A percentile compares a stretch with the other conserved stretches of the same genome.
phyloP scores from a whole-genome alignment of 2,113 vertebrate genomes.

The Thryonomys swinderianus region DNA sequence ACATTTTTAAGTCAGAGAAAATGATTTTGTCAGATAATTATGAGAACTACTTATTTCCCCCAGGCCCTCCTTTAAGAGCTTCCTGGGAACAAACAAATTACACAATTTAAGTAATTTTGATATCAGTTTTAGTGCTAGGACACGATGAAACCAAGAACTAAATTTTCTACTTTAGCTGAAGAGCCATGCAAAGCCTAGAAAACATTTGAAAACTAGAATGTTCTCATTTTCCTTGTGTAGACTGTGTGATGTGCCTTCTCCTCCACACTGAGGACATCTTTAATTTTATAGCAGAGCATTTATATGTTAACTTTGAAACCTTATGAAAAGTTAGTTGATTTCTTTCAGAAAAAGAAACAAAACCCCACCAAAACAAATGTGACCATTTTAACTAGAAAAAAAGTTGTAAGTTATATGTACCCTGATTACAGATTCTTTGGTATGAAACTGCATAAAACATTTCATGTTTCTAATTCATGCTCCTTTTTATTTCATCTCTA shows the following conservation, averaged over 20 bases:
- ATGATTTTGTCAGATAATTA: background rate
- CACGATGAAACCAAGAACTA: background rate
- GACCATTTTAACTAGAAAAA: constrained; percentile 54
- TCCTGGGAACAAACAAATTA: background rate
- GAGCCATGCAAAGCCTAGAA: background rate
- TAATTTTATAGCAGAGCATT: background rate
- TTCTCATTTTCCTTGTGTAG: background rate
- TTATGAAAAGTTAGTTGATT: background rate
- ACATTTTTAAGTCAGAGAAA: background rate
- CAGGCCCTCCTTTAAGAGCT: background rate
- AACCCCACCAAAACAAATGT: background rate
- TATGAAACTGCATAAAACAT: background rate
- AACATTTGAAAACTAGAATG: background rate
- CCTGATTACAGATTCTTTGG: background rate
- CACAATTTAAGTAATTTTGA: background rate
- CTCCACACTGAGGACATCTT: background rate
- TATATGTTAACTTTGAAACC: background rate
- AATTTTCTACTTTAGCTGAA: background rate
- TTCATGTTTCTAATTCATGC: background rate
- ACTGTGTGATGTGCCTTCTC: background rate
- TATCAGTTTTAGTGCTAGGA: background rate
- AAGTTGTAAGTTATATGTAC: background rate
- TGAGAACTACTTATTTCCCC: background rate
- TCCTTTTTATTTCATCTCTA: background rate
- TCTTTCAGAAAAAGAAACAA: constrained; percentile 34